Base-by-base conservation (phyloP, 2,113 vertebrate genomes). In the Takifugu flavidus region DNA sequence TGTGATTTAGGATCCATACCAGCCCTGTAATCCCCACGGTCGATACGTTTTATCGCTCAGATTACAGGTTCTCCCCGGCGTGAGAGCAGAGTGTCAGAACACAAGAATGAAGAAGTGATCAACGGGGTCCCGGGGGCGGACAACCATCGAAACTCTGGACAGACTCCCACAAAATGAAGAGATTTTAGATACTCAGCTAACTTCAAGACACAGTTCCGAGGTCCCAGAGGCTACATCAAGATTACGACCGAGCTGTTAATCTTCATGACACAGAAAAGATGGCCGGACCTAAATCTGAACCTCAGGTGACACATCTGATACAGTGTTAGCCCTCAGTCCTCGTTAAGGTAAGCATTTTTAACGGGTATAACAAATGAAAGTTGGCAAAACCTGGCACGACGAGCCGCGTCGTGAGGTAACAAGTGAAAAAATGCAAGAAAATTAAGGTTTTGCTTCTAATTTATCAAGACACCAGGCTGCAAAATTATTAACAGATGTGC, bases 231-330 rank as follows among this genome's bases (percentile, higher is more conserved):
- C 64, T 61, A 44, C 74, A 70, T 81, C 52, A 59, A 73, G 31
- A 53, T 74, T 34, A 1, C 53, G 59, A 62, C 12, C 56, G n/a
- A 34, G 81, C 77, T 70, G 82, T 88, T 84, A 80, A 84, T 88
- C 83, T 82, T 72, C 52, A 78, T 60, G 67, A 74, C 49, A 75
- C 70, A 64, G 57, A 57, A 75, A 67, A 70, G 46, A 55, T 71
- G 81, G 78, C 84, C 82, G 65, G 57, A 64, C 63, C 61, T 14
- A 64, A 46, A 72, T 72, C 68, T 60, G 52, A 64, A 29, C 46
- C 57, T 77, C 62, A 63, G 49, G 28, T 67, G 72, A 87, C 72
- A 69, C 20, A 34, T 49, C 68, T 65, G 34, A 63, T 60, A 63
- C 43, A 14, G 11, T 13, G 45, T 7, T 34, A 34, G 31, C 5